These are phyloP conservation scores for Drosophila sproati DNA, from an alignment of 1,140 invertebrate genomes.

Conservation along the genomic window DNA sequence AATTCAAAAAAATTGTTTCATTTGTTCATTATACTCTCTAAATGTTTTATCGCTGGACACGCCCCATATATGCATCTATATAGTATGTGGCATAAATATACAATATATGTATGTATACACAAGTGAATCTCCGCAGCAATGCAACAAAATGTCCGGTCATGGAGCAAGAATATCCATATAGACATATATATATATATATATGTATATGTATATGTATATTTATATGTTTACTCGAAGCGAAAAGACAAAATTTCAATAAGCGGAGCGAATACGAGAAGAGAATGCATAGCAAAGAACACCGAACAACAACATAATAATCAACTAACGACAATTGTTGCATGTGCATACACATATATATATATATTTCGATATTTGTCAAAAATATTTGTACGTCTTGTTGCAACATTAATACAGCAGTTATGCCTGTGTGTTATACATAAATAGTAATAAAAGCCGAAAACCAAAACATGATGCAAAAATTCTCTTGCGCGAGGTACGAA, in stretches of 20 bases:
- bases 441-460: slow-evolving; percentile 11
- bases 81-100: neutral
- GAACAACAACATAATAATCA: neutral
- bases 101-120: neutral
- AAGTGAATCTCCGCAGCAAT: neutral
- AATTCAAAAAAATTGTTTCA: neutral
- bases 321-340: neutral
- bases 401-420: slow-evolving; percentile 53
- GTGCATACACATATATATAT: slow-evolving; percentile 17
- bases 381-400: slow-evolving; percentile 60
- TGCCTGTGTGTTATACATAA: slow-evolving; percentile 52
- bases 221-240: neutral
- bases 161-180: neutral
- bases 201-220: neutral
- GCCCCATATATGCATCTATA: neutral
- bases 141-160: neutral
- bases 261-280: no score
- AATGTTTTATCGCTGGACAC: neutral
- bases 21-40: neutral
- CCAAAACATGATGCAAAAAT: slow-evolving; percentile 20
- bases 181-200: neutral
- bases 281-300: neutral
- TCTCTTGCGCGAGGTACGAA: slow-evolving; percentile 3
- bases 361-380: slow-evolving; percentile 36
- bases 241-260: no score